These are phyloP conservation scores for Eupithecia insigniata DNA, from an alignment of 2,888 invertebrate species.

Conservation along the genomic window DNA sequence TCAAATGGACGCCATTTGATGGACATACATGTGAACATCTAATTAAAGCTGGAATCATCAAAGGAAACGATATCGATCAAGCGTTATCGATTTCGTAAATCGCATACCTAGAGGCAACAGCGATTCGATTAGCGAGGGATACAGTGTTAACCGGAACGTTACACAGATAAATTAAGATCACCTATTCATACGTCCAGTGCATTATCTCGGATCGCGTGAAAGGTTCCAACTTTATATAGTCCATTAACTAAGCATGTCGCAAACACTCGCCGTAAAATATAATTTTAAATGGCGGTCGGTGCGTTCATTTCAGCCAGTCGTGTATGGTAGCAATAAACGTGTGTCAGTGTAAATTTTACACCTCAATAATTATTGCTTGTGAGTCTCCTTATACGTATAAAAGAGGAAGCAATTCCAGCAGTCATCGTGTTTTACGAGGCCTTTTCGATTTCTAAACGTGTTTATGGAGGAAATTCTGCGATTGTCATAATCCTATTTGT, in stretches of 20 bases:
- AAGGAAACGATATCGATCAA: slow-evolving; percentile 62
- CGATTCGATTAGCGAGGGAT: slow-evolving; percentile 74
- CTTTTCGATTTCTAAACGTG: slow-evolving; percentile 69
- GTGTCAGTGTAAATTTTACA: slow-evolving; percentile 76
- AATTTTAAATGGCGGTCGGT: slow-evolving; percentile 57
- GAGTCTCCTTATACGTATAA: slow-evolving; percentile 56
- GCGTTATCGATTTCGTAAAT: slow-evolving; percentile 70
- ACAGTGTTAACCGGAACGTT: slow-evolving; percentile 75
- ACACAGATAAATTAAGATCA: slow-evolving; percentile 81
- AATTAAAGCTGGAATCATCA: slow-evolving; percentile 60
- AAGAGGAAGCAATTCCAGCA: slow-evolving; percentile 73
- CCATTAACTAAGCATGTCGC: slow-evolving; percentile 74
- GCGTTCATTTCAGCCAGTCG: slow-evolving; percentile 47
- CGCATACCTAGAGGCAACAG: slow-evolving; percentile 65
- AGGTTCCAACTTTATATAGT: slow-evolving; percentile 71
- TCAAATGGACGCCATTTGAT: slow-evolving; percentile 44
- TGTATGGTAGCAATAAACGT: slow-evolving; percentile 62
- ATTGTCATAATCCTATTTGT: slow-evolving; percentile 55
- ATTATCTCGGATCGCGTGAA: slow-evolving; percentile 76
- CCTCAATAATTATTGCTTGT: slow-evolving; percentile 70
- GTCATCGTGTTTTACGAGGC: slow-evolving; percentile 69
- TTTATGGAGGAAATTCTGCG: slow-evolving; percentile 61
- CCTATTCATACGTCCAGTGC: slow-evolving; percentile 78
- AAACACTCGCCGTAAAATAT: slow-evolving; percentile 68
- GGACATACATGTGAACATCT: slow-evolving; percentile 54